Evolutionary conservation across 2,797 vertebrate genomes (phyloP).

Genomic region (Adelosebastes latens): DNA sequence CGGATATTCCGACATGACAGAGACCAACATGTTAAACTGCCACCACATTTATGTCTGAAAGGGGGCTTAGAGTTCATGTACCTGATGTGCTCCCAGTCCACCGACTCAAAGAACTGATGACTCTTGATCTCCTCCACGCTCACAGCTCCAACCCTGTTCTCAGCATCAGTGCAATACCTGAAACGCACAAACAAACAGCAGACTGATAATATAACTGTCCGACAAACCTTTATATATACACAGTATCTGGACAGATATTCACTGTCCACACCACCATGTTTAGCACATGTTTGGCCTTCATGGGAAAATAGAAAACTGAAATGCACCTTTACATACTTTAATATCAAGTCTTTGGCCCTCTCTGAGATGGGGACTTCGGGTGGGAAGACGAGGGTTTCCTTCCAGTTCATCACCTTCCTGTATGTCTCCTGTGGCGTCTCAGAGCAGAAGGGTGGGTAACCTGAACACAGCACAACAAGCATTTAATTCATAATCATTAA

Average conservation of each 20-base stretch:
- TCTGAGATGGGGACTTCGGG: constrained; percentile 98
- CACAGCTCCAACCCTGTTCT: constrained; percentile 93
- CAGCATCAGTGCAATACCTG: constrained; percentile 95
- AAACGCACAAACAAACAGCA: constrained; percentile 19
- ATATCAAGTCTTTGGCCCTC: constrained; percentile 95
- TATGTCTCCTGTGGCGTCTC: constrained; percentile 99
- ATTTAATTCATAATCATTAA: not conserved
- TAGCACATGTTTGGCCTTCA: not conserved
- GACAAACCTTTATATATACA: not conserved
- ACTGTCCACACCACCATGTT: not conserved
- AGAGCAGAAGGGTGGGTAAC: constrained; percentile 98
- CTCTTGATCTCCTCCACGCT: constrained; percentile 96
- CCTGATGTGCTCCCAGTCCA: constrained; percentile 99
- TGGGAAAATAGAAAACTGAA: not conserved
- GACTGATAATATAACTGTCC: not conserved
- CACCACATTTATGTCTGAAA: not conserved
- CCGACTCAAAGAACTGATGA: constrained; percentile 94
- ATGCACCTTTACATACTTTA: constrained; percentile 82
- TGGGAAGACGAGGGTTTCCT: constrained; percentile 95
- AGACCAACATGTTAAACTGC: not conserved
- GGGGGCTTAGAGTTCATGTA: constrained; percentile 50
- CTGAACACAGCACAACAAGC: constrained; percentile 69
- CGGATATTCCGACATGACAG: accelerated
- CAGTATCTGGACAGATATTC: not conserved
- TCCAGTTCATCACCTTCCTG: constrained; percentile 99